phyloP scores from a whole-genome alignment of 2,113 vertebrate species.

The Odocoileus hemionus region DNA sequence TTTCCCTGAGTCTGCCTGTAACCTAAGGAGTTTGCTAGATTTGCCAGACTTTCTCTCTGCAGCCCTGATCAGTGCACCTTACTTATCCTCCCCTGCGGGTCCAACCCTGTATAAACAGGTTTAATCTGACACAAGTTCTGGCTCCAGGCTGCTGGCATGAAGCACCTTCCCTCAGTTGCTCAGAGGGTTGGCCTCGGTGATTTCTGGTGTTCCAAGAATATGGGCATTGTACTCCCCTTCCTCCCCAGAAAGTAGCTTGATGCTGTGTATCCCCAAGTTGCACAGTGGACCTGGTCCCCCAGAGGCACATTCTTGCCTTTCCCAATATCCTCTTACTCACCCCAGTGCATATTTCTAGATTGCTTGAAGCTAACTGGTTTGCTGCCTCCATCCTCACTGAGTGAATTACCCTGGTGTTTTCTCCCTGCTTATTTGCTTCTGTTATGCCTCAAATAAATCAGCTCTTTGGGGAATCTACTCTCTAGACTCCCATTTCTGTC shows the following conservation, averaged over 20 bases:
- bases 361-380: background rate
- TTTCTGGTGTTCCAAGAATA: background rate
- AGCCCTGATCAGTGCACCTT: background rate
- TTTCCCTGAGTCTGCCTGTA: background rate
- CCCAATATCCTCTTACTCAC: background rate
- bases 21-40: background rate
- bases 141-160: background rate
- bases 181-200: background rate
- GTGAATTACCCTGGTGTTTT: background rate
- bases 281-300: rapidly evolving
- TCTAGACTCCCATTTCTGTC: background rate
- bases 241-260: background rate
- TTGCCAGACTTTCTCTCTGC: background rate
- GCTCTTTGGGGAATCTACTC: background rate
- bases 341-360: background rate
- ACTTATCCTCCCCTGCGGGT: background rate
- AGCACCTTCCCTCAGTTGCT: background rate
- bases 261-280: background rate
- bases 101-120: background rate
- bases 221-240: no score
- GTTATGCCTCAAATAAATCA: background rate
- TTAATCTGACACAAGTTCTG: background rate
- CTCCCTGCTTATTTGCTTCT: background rate
- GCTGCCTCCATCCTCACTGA: background rate
- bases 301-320: background rate